Base-by-base conservation (phyloP, 2,888 invertebrate genomes). In the Cataglyphis rosenhaueri region DNA sequence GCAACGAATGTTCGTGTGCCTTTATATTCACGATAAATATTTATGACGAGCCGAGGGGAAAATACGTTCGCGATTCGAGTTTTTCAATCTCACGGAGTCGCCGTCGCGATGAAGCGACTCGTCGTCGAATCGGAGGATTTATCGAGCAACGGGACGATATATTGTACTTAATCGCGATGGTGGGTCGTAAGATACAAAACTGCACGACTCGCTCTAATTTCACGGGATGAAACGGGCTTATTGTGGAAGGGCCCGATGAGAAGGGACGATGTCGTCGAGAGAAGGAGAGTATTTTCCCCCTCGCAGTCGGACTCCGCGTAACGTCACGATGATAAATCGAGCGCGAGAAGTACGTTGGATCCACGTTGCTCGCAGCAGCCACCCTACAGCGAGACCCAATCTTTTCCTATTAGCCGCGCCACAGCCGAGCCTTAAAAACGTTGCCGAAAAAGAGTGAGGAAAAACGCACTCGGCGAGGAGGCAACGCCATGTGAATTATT, bases 311-410 rank as follows among this genome's bases (percentile, higher is more conserved):
- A 64, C 57, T 21, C 52, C 79, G 70, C 59, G 61, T 75, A 41
- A 85, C 86, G 88, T 89, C 88, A 87, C 87, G 87, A 91, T 91
- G 92, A 92, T 91, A 92, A 92, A 92, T 92, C 89, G 90, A 87
- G 89, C 90, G 88, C 76, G 89, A 89, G 88, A 90, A 90, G 85
- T 87, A 86, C 85, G 85, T 71, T 79, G 76, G 71, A 62, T 78
- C 64, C n/a, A 66, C 59, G 61, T 38, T 25, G 83, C 64, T 35
- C 6, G 35, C 44, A 35, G 15, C 55, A 73, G 82, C 81, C 88
- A 87, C 85, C 89, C 89, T 83, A 5, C 35, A 87, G 84, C 88
- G 88, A 86, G 85, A 85, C 88, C 86, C 88, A 87, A 91, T 91
- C 91, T 90, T 89, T 89, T 87, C 86, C 85, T 87, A 89, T 89